Conservation (phyloP, 2,797 vertebrate species). For the Nannoperca obscura region DNA sequence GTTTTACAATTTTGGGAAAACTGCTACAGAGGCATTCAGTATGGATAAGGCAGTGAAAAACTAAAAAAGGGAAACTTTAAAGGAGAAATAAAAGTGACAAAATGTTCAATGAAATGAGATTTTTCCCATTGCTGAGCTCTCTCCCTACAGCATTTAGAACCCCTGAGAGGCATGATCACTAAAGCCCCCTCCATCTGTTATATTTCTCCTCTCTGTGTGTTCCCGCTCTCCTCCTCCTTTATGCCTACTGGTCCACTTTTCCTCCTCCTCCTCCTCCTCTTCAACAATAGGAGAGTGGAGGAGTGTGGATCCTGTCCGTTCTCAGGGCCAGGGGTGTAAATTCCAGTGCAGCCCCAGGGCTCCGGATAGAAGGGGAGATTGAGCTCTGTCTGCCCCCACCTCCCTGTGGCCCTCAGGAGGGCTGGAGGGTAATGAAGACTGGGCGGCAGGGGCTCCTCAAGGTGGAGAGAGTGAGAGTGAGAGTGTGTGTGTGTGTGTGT, state of each 20-base stretch:
- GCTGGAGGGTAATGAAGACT: slow-evolving; percentile 95
- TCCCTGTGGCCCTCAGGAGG: slow-evolving; percentile 86
- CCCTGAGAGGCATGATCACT: slow-evolving; percentile 58
- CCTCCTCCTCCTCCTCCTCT: slow-evolving; percentile 39
- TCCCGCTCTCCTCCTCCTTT: slow-evolving; percentile 65
- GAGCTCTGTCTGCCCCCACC: slow-evolving; percentile 66
- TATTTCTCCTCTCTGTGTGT: slow-evolving; percentile 75
- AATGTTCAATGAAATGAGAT: slow-evolving; percentile 26
- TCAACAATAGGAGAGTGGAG: slow-evolving; percentile 76
- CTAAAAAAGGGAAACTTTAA: neutral
- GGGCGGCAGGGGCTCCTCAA: slow-evolving; percentile 84
- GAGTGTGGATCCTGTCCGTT: slow-evolving; percentile 90
- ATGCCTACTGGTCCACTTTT: slow-evolving; percentile 60
- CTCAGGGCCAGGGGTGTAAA: slow-evolving; percentile 91
- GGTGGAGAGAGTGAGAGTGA: slow-evolving; percentile 58
- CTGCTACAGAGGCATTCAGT: neutral
- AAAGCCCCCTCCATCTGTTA: slow-evolving; percentile 64
- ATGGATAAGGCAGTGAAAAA: neutral
- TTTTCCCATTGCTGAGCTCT: slow-evolving; percentile 66
- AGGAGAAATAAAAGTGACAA: neutral
- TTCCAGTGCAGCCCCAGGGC: slow-evolving; percentile 90
- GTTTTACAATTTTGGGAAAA: slow-evolving; percentile 24
- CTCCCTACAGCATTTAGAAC: slow-evolving; percentile 53
- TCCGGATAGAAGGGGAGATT: slow-evolving; percentile 72
- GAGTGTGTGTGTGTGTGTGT: slow-evolving; percentile 43